Base-by-base conservation (phyloP, 2,888 invertebrate genomes). In the Acrobasis suavella region DNA sequence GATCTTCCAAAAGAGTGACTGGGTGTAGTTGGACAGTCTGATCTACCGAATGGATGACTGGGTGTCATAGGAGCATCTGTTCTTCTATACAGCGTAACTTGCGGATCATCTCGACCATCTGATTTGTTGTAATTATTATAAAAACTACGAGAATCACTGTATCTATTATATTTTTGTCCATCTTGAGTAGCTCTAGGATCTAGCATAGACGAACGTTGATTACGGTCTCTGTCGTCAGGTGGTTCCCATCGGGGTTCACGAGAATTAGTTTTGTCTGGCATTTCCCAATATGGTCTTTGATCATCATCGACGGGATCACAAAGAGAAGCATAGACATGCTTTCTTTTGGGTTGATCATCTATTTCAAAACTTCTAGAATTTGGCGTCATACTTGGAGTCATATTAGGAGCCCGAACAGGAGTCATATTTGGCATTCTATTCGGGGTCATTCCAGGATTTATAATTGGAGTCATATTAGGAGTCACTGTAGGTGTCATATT, bases 321-420 rank as follows among this genome's bases (percentile, higher is more conserved):
- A 60, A 62, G 42, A 55, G 77, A 63, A 69, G 88, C 81, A 67
- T 90, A 91, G 14, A 90, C 86, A 67, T 90, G 88, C 69, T 85
- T 85, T n/a, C 69, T 71, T 39, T 50, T 64, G 8, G 69, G 60
- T 62, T 63, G 72, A 50, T 78, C 75, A 58, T 85, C 86, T 14
- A 72, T 65, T 32, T 89, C 87, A 70, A 83, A 81, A 38, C 76
- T 65, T 54, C 52, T 63, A 16, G 65, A 51, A 63, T 66, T 69
- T 38, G 66, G 68, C 22, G 63, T 59, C 42, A 64, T 61, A 15
- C 10, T 59, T 14, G 70, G 72, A 0, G 68, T 68, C 69, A 67
- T 69, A 22, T 60, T 64, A 1, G 67, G 66, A 3, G 65, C 58
- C 56, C 58, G 51, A 52, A 22, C 62, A 32, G 68, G 66, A 14